Base-by-base conservation (phyloP, 2,113 vertebrate genomes). In the Oncorhynchus kisutch region DNA sequence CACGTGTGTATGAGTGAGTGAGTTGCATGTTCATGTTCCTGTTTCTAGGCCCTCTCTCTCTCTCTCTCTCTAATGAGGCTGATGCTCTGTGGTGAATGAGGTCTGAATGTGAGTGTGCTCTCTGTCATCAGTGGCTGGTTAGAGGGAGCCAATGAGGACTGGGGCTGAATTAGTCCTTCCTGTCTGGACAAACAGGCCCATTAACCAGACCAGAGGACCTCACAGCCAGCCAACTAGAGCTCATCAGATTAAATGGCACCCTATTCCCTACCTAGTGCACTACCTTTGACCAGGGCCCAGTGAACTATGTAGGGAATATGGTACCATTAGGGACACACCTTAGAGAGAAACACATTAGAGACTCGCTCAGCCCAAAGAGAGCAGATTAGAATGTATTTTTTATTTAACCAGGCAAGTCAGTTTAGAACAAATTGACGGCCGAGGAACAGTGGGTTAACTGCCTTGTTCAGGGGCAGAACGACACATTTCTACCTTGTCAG, bases 111-210 rank as follows among this genome's bases (percentile, higher is more conserved):
- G 70, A 74, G 85, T 66, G 76, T 4, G 29, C 62, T 78, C 72
- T 78, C 78, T 29, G 70, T 78, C 78, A 73, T 76, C 67, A 54
- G 31, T 66, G 48, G 73, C 76, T 77, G 71, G 69, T 84, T 27
- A 64, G 72, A 81, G 76, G 64, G 60, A 81, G 78, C 85, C 86
- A 87, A 86, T 69, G 70, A 81, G 70, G 70, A 82, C 72, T 72
- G 66, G 22, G 59, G 73, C 84, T 74, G 54, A 62, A 69, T 69
- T 73, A 73, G 64, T 14, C 49, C 76, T 89, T 80, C 74, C 70
- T 75, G 54, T 74, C 77, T 79, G 73, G 80, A 89, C 86, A 88
- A 91, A 90, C 85, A 88, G 70, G 70, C 69, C 84, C 72, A 85
- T 89, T 89, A 86, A 77, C 74, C 81, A 70, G 74, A n/a, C 11